Base-by-base conservation (phyloP, 2,888 invertebrate species). In the Melanophora roralis region DNA sequence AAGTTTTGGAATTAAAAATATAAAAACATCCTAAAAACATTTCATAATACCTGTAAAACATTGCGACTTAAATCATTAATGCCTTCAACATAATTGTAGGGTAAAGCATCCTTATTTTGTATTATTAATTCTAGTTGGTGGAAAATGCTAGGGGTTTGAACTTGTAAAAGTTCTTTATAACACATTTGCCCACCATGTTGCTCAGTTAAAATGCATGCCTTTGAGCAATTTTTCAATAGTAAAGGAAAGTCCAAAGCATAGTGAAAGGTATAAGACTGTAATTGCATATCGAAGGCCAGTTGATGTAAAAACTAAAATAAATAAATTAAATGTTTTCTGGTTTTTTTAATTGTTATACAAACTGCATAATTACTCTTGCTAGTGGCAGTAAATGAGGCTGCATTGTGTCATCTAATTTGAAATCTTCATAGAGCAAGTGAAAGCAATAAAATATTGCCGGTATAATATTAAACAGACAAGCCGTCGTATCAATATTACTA, bases 401-500 rank as follows among this genome's bases (percentile, higher is more conserved):
- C 82, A 95, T 90, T 0, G 95, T 90, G 0, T 93, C 92, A 85
- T 96, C 95, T 71, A 98, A 88, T 87, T 98, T 98, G 4, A 96
- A 91, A 86, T 98, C 97, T 91, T 98, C 98, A 85, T 98, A 98
- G 0, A 97, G 91, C 34, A 98, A 91, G 90, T 98, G 98, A 38
- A 98, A 91, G 0, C 95, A 92, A 86, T 94, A 96, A 72, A 97
- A 91, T 34, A 97, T 92, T 65, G 95, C 91, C 6, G 95, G 92
- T 11, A 95, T 92, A 84, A 94, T 93, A 0, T 93, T 92, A 84
- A 95, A 97, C 1, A 97, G 90, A 0, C 93, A 87, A 0, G 95
- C 92, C 78, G 92, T 93, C 0, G 91, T 89, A 67, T 89, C 89
- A 40, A 88, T 85, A 12, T 75, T 84, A 49, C 83, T 83, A 84